Evolutionary conservation across 2,888 invertebrate species (phyloP).

Genomic region (Phaedon cochleariae): DNA sequence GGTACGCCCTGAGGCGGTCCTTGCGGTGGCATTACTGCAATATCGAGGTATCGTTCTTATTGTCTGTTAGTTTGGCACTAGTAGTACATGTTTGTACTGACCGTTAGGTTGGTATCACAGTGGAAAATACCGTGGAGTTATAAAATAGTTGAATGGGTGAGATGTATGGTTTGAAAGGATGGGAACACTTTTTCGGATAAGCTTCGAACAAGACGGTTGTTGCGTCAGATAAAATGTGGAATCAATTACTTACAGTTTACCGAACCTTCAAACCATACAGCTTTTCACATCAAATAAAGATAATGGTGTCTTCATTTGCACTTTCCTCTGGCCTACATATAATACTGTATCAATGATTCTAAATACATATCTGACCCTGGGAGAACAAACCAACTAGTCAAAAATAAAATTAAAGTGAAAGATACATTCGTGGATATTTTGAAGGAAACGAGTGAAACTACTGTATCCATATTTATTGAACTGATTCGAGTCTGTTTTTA

Average conservation of each 20-base stretch:
- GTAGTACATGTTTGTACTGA: slow-evolving; percentile 1
- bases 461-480: no score
- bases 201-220: no score
- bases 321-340: background rate
- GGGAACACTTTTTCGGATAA: no score
- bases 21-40: slow-evolving; percentile 68
- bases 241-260: no score
- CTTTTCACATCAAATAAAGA: background rate
- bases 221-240: no score
- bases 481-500: no score
- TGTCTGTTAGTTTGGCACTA: slow-evolving; percentile 12
- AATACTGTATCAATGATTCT: background rate
- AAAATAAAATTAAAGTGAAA: no score
- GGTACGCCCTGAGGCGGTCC: slow-evolving; percentile 69
- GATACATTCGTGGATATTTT: no score
- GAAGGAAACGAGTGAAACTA: no score
- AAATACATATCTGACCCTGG: background rate
- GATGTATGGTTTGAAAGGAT: slow-evolving; percentile 4
- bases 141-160: background rate
- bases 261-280: background rate
- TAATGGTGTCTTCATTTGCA: background rate
- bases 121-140: background rate
- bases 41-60: slow-evolving; percentile 29
- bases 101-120: slow-evolving; percentile 2
- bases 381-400: no score